A percentile compares a stretch with the other conserved stretches of the same genome.
Evolutionary conservation across 2,113 vertebrate species (phyloP).

Genomic region (Hippoglossus stenolepis): DNA sequence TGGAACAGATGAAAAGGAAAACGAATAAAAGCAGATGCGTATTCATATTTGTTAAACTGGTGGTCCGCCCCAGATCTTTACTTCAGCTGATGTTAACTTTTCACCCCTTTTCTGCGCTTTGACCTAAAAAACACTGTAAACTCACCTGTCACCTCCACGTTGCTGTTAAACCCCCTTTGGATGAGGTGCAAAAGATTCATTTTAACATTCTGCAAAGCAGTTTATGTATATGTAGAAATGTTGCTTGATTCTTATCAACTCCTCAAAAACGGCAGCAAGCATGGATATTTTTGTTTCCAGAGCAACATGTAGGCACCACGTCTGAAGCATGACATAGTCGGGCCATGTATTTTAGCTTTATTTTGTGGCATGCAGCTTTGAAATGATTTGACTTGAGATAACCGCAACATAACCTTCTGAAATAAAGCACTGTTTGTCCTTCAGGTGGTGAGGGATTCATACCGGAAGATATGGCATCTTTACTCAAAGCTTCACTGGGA

Average conservation of each 20-base stretch:
- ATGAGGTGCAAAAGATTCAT: neutral
- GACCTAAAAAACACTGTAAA: too few relatives aligned
- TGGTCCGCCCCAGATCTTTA: too few relatives aligned
- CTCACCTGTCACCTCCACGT: too few relatives aligned
- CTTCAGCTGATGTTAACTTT: too few relatives aligned
- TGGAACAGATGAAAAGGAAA: neutral
- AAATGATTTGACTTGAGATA: neutral
- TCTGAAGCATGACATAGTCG: neutral
- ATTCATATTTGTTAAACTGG: too few relatives aligned
- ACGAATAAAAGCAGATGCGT: neutral
- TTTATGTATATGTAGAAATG: too few relatives aligned
- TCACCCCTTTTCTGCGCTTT: too few relatives aligned
- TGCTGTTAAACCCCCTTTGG: too few relatives aligned
- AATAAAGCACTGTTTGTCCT: constrained; percentile 42
- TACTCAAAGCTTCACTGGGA: constrained; percentile 94
- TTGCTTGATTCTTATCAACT: too few relatives aligned
- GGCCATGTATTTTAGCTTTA: neutral
- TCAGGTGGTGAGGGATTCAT: constrained; percentile 89
- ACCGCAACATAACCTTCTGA: neutral
- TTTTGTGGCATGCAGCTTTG: neutral
- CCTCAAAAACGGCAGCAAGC: neutral
- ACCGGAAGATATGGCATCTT: constrained; percentile 92
- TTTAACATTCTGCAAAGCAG: neutral
- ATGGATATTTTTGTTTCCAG: neutral
- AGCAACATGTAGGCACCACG: neutral